A percentile compares a stretch with the other conserved stretches of the same genome.
Conservation (phyloP, 1,140 invertebrate species). For the Chelonus insularis region DNA sequence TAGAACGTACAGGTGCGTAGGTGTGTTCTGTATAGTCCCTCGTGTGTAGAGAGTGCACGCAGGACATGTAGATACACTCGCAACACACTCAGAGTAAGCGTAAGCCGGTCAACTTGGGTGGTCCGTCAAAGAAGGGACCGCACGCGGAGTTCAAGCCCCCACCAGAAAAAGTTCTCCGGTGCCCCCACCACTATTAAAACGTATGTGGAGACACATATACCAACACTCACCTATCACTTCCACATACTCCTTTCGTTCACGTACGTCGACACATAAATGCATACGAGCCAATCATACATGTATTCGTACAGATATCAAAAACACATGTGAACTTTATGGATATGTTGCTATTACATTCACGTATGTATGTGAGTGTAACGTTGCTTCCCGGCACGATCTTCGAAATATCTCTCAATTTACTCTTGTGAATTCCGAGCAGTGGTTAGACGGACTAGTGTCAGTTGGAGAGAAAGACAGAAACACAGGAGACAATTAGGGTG, state of each 20-base stretch:
- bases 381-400: conserved; percentile 26
- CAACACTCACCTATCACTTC: conserved; percentile 27
- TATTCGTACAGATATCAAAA: not conserved
- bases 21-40: conserved; percentile 34
- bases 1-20: conserved; percentile 39
- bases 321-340: not conserved
- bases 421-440: conserved; percentile 51
- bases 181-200: conserved; percentile 27
- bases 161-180: conserved; percentile 52
- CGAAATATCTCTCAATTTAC: conserved; percentile 59
- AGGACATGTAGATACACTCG: conserved; percentile 17
- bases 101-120: conserved; percentile 58
- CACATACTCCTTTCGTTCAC: conserved; percentile 20
- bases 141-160: conserved; percentile 55
- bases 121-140: conserved; percentile 58
- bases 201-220: conserved; percentile 33
- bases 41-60: conserved; percentile 15
- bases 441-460: conserved; percentile 34
- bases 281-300: conserved; percentile 6
- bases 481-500: not conserved
- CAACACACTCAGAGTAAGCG: conserved; percentile 30
- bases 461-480: not conserved
- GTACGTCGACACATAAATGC: not conserved
- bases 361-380: not conserved
- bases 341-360: no score